Base-by-base conservation (phyloP, 2,797 vertebrate species). In the Siniperca undulata region DNA sequence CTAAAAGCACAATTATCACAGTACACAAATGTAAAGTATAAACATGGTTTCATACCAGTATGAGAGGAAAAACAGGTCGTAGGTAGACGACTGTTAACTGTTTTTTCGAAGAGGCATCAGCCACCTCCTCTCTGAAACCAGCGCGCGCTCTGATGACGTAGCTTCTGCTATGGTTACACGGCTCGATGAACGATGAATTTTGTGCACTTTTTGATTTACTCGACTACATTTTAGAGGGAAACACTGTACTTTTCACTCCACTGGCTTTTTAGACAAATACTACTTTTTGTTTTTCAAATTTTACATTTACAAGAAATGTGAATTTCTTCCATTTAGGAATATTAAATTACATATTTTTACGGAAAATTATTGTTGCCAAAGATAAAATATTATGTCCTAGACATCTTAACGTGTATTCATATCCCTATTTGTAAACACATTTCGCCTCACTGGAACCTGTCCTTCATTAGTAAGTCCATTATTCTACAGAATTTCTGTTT, bases 101-200 rank as follows among this genome's bases (percentile, higher is more conserved):
- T 66, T 89, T 71, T 88, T 88, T 82, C 83, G 79, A 90, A 90
- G 82, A 89, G 77, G 89, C 85, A 91, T 92, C 90, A 22, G 92
- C 91, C 87, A 80, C 85, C 90, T 79, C 90, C 85, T 48, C 89
- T 65, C 75, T 30, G 44, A 36, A 27, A 74, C n/a, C 77, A 65
- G 20, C 16, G 87, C 94, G 91, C 93, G 72, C 16, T 11, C 10
- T 86, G 90, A 94, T 94, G 92, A 94, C 92, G 91, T 60, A 1
- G 0, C 0, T 0, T 20, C 9, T 34, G 27, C 48, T 10, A 6
- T 46, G 70, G 36, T 59, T 20, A 69, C 46, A 6, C 8, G 22
- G 13, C 38, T 22, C 27, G n/a, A 56, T 6, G 53, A 10, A 56
- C 16, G 27, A 8, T 4, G 6, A 16, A 4, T 9, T 13, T 19